These are phyloP conservation scores for Mastomys natalensis DNA, from an alignment of 2,113 vertebrate species.

Conservation along the genomic window DNA sequence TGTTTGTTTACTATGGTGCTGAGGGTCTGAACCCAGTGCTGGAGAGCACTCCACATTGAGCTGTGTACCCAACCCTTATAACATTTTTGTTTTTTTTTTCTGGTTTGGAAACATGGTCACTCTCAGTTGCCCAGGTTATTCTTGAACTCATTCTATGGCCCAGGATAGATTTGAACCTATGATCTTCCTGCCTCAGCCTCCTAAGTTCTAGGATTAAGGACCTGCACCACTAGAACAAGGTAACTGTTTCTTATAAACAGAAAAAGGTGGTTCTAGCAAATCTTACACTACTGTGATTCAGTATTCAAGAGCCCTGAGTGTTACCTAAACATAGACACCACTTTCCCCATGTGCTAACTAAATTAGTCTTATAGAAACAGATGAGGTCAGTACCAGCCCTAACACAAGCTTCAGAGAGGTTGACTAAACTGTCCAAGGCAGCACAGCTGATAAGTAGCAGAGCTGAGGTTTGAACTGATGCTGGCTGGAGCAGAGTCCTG, in stretches of 20 bases:
- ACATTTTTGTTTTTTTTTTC: background rate
- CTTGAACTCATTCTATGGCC: background rate
- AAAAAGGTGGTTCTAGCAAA: background rate
- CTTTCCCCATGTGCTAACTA: no score
- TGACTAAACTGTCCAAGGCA: no score
- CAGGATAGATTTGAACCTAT: background rate
- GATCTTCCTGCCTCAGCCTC: background rate
- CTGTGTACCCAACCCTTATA: background rate
- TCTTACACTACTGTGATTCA: background rate
- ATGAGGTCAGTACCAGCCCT: background rate
- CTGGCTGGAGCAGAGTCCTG: no score
- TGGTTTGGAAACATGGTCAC: background rate
- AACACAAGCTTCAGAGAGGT: background rate
- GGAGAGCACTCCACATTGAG: background rate
- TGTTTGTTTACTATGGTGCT: background rate
- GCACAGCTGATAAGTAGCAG: background rate
- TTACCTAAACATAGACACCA: background rate
- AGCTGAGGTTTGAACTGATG: background rate
- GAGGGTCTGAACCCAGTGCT: background rate
- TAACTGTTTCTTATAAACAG: background rate
- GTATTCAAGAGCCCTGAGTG: background rate
- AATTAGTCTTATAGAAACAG: background rate
- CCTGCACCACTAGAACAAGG: background rate
- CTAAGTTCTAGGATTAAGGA: background rate
- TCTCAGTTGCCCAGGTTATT: background rate